Base-by-base conservation (phyloP, 2,888 invertebrate species). In the Colostygia pectinataria region DNA sequence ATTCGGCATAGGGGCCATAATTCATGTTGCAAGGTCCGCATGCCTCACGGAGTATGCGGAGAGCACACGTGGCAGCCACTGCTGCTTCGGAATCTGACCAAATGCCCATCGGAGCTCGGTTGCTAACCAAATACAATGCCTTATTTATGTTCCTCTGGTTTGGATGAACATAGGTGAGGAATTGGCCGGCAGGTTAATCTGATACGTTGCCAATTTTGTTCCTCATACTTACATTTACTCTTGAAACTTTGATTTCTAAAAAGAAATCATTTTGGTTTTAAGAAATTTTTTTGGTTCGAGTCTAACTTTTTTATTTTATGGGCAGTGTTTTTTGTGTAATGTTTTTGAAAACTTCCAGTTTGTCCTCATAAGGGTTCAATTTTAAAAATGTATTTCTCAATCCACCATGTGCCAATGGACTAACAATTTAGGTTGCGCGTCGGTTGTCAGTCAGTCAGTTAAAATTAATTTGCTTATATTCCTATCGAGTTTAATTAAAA, bases 41-140 rank as follows among this genome's bases (percentile, higher is more conserved):
- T 87, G 86, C 86, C 68, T 73, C 63, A 61, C 38, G 71, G 80
- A 86, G 89, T 87, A 88, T 84, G 87, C 80, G 71, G 86, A 78
- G 77, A 78, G 74, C 89, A 88, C 88, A 89, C 86, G 86, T 85
- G 87, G 83, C 88, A 80, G 71, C 83, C 80, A 71, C 84, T 78
- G 79, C 83, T 75, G 71, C 77, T 71, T 68, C 71, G 89, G 89
- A 90, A 90, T 90, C 88, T 84, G 77, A 86, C 87, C 89, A 81
- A 88, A 89, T 89, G 89, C 86, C 84, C 87, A 86, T 80, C 81
- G 83, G 66, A 73, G 74, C 80, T 74, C 85, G 80, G 83, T 82
- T 85, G 86, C 80, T 81, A 74, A 79, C 78, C 80, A 78, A 87
- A 88, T 87, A 81, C 85, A 74, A 79, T 74, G 72, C 77, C 79